These are phyloP conservation scores for Phenacoccus solenopsis DNA, from an alignment of 1,140 invertebrate species.

Conservation along the genomic window DNA sequence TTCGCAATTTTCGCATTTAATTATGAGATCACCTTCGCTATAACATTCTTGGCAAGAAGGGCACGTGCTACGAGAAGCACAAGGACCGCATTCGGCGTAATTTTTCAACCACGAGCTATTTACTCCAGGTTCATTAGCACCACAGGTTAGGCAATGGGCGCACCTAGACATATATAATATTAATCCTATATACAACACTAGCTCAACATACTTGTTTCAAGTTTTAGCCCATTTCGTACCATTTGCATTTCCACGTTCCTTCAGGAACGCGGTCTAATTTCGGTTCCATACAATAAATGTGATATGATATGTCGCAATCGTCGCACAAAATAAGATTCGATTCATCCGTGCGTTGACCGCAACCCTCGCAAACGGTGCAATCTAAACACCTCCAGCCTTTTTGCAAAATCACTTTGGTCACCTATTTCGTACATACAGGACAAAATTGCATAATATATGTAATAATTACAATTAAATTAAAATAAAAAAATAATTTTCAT, in stretches of 20 bases:
- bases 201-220: too few species aligned
- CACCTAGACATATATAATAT: conserved; percentile 50
- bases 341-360: conserved; percentile 91
- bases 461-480: too few species aligned
- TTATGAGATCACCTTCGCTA: conserved; percentile 81
- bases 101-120: conserved; percentile 74
- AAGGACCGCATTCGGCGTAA: conserved; percentile 82
- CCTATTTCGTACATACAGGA: too few species aligned
- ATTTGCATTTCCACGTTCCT: conserved; percentile 84
- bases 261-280: conserved; percentile 79
- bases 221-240: too few species aligned
- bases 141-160: conserved; percentile 83
- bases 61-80: conserved; percentile 74
- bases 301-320: conserved; percentile 98
- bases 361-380: conserved; percentile 98
- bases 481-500: too few species aligned
- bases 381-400: conserved; percentile 97
- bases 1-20: conserved; percentile 84
- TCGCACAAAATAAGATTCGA: conserved; percentile 88
- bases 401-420: conserved; percentile 79
- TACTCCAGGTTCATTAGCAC: conserved; percentile 65
- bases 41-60: conserved; percentile 73
- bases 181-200: too few species aligned
- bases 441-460: too few species aligned
- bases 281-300: conserved; percentile 96